These are phyloP conservation scores for Ellobium chinense DNA, from an alignment of 2,888 invertebrate species.

Conservation along the genomic window DNA sequence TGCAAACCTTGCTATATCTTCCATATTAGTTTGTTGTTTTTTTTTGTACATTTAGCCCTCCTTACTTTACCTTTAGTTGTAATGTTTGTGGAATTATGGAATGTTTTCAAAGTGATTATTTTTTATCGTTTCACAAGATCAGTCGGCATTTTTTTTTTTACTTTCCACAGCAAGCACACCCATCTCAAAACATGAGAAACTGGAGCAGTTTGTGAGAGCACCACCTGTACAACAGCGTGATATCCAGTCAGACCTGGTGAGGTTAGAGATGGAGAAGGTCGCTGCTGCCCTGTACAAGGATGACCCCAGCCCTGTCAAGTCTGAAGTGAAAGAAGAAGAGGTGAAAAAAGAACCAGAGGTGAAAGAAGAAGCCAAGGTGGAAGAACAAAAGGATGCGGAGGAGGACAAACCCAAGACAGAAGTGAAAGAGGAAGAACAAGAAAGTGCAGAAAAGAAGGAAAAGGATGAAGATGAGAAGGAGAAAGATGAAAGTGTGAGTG, in stretches of 20 bases:
- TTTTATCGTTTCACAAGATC: no score
- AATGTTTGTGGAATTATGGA: no score
- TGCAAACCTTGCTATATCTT: no score
- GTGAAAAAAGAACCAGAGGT: neutral
- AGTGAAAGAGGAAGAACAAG: neutral
- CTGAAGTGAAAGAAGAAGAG: neutral
- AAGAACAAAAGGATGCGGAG: neutral
- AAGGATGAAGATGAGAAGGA: slow-evolving; percentile 19
- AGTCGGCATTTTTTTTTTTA: neutral
- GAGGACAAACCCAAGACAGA: neutral
- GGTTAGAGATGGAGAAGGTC: slow-evolving; percentile 75
- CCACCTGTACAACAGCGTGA: slow-evolving; percentile 21
- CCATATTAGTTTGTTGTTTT: no score
- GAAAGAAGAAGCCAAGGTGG: neutral
- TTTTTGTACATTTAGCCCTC: no score
- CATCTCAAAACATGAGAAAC: slow-evolving; percentile 20
- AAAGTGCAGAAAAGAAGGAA: neutral
- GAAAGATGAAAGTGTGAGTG: slow-evolving; percentile 50
- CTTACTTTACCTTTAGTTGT: no score
- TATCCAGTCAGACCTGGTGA: slow-evolving; percentile 39
- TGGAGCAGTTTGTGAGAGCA: slow-evolving; percentile 18
- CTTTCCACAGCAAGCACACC: slow-evolving; percentile 31
- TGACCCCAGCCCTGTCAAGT: no score
- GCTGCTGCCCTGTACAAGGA: neutral
- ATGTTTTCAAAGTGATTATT: no score